Evolutionary conservation across 2,113 vertebrate species (phyloP).

Genomic region (Trogon melanurus): DNA sequence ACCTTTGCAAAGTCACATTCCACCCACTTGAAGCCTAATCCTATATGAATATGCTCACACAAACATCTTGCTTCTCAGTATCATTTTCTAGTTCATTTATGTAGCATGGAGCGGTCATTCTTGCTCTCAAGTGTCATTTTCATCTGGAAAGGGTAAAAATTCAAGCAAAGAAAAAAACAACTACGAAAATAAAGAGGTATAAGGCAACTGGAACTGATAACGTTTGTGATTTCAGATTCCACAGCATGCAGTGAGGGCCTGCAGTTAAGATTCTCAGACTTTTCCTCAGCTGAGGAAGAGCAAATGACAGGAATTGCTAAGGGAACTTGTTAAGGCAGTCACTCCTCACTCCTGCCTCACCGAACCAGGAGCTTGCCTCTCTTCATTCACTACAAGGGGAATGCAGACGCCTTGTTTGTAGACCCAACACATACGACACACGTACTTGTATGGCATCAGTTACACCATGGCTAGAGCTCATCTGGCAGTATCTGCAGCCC

Average conservation of each 20-base stretch:
- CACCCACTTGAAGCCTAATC: neutral
- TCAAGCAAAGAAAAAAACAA: neutral
- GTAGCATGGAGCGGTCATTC: neutral
- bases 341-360: neutral
- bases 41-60: neutral
- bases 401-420: neutral
- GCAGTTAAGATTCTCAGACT: neutral
- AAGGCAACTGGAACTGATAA: neutral
- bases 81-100: neutral
- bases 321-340: neutral
- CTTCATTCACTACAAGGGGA: neutral
- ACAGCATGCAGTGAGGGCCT: rapidly evolving
- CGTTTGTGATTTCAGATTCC: neutral
- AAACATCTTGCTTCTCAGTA: neutral
- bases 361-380: neutral
- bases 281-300: neutral
- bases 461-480: neutral
- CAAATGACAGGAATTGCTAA: neutral
- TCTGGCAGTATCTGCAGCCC: neutral
- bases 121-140: neutral
- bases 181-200: neutral
- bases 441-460: neutral
- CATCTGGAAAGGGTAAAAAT: neutral
- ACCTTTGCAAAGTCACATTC: slow-evolving; percentile 7
- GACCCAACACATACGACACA: neutral